These are phyloP conservation scores for Octopus sinensis DNA, from an alignment of 1,140 invertebrate genomes.

Conservation along the genomic window DNA sequence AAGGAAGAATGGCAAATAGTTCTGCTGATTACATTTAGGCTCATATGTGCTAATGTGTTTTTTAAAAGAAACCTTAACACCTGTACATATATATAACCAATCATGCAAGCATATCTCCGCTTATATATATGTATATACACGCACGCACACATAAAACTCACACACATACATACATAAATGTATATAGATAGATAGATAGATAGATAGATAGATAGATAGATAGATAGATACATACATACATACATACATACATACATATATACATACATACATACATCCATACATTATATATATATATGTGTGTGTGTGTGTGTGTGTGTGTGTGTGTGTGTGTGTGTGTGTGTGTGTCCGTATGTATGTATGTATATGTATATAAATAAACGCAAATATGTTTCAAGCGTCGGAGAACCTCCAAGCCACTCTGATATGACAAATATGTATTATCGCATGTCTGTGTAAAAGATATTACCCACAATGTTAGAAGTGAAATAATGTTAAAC, in stretches of 20 bases:
- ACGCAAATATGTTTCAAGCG: not conserved
- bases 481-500: too few relatives aligned
- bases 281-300: not conserved
- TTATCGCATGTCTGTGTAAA: too few relatives aligned
- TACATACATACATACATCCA: not conserved
- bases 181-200: slow-evolving; percentile 15
- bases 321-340: not conserved
- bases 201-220: slow-evolving; percentile 23
- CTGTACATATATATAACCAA: too few relatives aligned
- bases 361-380: not conserved
- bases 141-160: slow-evolving; percentile 4
- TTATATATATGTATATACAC: not conserved
- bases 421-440: too few relatives aligned
- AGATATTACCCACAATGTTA: too few relatives aligned
- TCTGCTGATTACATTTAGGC: too few relatives aligned
- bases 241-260: slow-evolving; percentile 12
- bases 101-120: not conserved
- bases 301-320: not conserved
- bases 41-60: too few relatives aligned
- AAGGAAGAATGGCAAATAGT: too few relatives aligned
- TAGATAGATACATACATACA: slow-evolving; percentile 19
- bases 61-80: too few relatives aligned
- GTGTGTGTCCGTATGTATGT: not conserved
- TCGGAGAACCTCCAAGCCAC: too few relatives aligned
- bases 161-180: slow-evolving; percentile 19